Base-by-base conservation (phyloP, 2,797 vertebrate genomes). In the Meda fulgida region DNA sequence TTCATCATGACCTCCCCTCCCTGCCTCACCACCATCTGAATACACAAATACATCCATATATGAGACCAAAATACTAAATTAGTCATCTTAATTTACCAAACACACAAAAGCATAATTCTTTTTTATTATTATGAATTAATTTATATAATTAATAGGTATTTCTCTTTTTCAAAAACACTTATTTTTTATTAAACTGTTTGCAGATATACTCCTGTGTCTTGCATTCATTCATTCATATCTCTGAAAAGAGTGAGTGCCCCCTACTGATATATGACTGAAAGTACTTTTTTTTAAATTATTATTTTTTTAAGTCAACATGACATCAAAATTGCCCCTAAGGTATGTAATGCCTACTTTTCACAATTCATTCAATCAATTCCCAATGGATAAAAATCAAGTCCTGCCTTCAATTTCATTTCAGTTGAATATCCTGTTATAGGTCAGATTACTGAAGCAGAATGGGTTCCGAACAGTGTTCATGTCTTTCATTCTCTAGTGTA, bases 1-100 rank as follows among this genome's bases (percentile, higher is more conserved):
- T 89, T 83, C 89, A 90, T 85, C 94, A 95, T 93, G 9, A 85
- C 82, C 18, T 88, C 84, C 29, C 66, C 86, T 16, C 93, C 93
- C 89, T 80, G 91, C 34, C 72, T 89, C 84, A 94, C 89, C 2
- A 96, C 93, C 93, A 92, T 86, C 95, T 96, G 65, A 67, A 89
- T 6, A 86, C 18, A 81, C 16, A 79, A 9, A 60, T 23, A 21
- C 23, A 63, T 19, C 14, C 76, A 76, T 38, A 53, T 55, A 14
- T 29, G n/a, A 48, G 31, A 43, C 7, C 38, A 9, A 13, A 29
- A 46, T 69, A 43, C 4, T 75, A 55, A 29, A 38, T 76, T 7
- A 63, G 23, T 58, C 7, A 1, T 40, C 31, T 26, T 43, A 58
- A 71, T 21, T 65, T 46, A 13, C 18, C 58, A 71, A 55, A 70